Evolutionary conservation across 2,888 invertebrate species (phyloP).

Genomic region (Eudemis profundana): DNA sequence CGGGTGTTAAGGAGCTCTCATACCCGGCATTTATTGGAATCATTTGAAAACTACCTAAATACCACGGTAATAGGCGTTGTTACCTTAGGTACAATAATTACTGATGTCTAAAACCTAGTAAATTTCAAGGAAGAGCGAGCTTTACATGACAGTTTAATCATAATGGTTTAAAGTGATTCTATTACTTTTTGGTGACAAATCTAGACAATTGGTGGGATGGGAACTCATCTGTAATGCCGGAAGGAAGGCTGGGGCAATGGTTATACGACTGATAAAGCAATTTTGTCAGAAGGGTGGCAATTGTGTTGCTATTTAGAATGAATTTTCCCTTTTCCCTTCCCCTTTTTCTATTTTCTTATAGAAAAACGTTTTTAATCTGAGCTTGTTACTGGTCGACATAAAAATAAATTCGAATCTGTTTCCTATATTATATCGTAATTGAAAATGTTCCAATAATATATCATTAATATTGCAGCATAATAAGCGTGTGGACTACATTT

Average conservation of each 20-base stretch:
- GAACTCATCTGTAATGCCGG: conserved; percentile 26
- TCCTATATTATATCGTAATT: too few relatives aligned
- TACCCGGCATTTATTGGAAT: too few relatives aligned
- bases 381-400: not conserved
- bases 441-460: too few relatives aligned
- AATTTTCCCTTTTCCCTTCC: conserved; percentile 21
- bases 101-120: too few relatives aligned
- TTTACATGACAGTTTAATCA: too few relatives aligned
- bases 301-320: conserved; percentile 34
- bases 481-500: too few relatives aligned
- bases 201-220: not conserved
- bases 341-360: conserved; percentile 17
- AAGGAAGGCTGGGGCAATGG: conserved; percentile 21
- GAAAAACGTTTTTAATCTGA: conserved; percentile 20
- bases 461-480: too few relatives aligned
- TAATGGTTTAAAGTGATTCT: not conserved
- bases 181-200: not conserved
- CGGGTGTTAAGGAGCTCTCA: too few relatives aligned
- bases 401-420: not conserved
- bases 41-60: too few relatives aligned
- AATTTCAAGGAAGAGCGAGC: too few relatives aligned
- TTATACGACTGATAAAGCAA: conserved; percentile 39
- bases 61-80: too few relatives aligned
- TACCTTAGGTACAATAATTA: too few relatives aligned
- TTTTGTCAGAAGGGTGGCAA: conserved; percentile 39